Evolutionary conservation across 1,140 invertebrate species (phyloP), one percentile per base, ranked within the genome.

Genomic region (Drosophila micromelanica): DNA sequence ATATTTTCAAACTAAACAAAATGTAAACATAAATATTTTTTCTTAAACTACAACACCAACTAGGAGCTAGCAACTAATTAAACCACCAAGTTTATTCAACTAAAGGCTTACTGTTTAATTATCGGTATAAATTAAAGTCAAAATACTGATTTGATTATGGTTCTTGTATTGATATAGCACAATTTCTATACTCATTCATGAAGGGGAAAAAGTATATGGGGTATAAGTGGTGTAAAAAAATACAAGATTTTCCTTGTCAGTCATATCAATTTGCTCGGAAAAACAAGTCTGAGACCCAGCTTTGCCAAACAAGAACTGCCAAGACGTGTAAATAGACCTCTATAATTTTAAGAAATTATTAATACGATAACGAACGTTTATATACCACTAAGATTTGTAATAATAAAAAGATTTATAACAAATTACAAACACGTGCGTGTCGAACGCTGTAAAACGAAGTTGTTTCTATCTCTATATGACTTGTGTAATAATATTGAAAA

Each of bases 321-420:
- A 23, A 61, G 27, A 11, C 7, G n/a, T 37, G 23, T 35, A 12
- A 27, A 6, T 1, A 23, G 7, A 7, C 20, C 15, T 20, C n/a
- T 48, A 49, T 59, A 32, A 67, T 49, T 59, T 7, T 27, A n/a
- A 7, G n/a, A 40, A 20, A 67, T 43, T 23, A 23, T 49, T 32
- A 38, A 27, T 17, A 8, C 3, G 8, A n/a, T n/a, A n/a, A n/a
- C n/a, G n/a, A n/a, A n/a, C n/a, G n/a, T n/a, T n/a, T n/a, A n/a
- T n/a, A n/a, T n/a, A n/a, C n/a, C n/a, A 27, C 5, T 27, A 27
- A 27, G 27, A 27, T n/a, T n/a, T n/a, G n/a, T n/a, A 27, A 27
- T 27, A 27, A 27, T 6, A 27, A 27, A 1, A 27, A 27, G 5
- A 27, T 27, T 27, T 27, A 27, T 27, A 5, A 27, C 3, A 27